Conservation (phyloP, 1,140 invertebrate species). For the Aphaenogaster ashmeadi region DNA sequence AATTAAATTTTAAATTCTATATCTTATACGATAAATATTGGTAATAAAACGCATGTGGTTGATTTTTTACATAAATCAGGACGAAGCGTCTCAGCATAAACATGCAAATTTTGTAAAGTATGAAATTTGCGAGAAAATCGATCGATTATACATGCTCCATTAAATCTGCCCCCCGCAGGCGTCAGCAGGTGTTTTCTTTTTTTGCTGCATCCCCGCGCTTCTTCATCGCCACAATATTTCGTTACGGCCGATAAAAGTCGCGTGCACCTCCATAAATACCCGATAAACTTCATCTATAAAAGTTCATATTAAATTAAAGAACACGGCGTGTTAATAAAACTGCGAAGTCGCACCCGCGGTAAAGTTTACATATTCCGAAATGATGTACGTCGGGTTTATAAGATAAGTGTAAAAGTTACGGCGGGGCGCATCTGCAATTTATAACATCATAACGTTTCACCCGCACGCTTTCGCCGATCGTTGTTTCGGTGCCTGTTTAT, state of each 20-base stretch:
- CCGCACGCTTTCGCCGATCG: not conserved
- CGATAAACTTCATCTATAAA: slow-evolving; percentile 38
- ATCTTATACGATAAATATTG: not conserved
- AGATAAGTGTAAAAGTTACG: slow-evolving; percentile 46
- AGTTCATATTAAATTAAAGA: slow-evolving; percentile 56
- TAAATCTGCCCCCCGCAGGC: not conserved
- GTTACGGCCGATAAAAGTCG: slow-evolving; percentile 40
- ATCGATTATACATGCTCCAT: slow-evolving; percentile 4
- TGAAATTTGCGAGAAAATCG: slow-evolving; percentile 32
- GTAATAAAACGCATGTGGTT: not conserved
- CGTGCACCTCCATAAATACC: slow-evolving; percentile 24
- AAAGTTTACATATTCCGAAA: slow-evolving; percentile 17
- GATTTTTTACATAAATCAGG: not conserved
- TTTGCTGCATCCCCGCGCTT: not conserved
- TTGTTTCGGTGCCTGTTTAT: slow-evolving; percentile 24
- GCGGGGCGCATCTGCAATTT: slow-evolving; percentile 13
- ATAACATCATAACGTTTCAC: slow-evolving; percentile 28
- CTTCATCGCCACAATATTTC: slow-evolving; percentile 49
- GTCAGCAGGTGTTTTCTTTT: not conserved
- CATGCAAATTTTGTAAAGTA: not conserved
- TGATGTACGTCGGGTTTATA: slow-evolving; percentile 20
- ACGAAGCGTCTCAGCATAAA: not conserved
- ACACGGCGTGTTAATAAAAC: slow-evolving; percentile 41
- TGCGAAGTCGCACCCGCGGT: not conserved
- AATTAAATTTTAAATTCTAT: not conserved